Evolutionary conservation across 2,888 invertebrate genomes (phyloP), one percentile per base, ranked within the genome.

Genomic region (Drosophila aldrichi): DNA sequence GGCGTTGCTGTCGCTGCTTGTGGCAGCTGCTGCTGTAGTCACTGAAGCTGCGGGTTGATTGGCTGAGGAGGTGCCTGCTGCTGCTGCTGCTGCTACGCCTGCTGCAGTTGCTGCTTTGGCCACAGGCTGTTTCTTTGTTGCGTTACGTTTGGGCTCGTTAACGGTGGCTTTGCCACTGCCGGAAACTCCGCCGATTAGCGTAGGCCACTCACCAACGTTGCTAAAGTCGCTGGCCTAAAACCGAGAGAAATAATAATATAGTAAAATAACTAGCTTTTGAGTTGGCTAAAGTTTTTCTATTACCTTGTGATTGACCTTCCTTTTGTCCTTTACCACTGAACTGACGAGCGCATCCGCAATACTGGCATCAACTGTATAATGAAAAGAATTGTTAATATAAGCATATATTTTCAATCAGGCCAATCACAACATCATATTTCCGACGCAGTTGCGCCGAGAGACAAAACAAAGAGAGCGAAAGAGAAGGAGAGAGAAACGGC

Each of bases 191-290:
- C 97, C 96, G 80, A 91, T 90, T 40, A 98, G 94, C 81, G 97
- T 96, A 86, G 98, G 98, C 98, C 98, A 98, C 93, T 98, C 98
- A 81, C 96, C 96, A 88, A 96, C 96, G 94, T 97, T 97, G 79
- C 96, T 95, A 93, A 98, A 96, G 93, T 97, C 96, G 92, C 96
- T 96, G 77, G 96, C 96, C 97, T 97, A 29, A 12, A 44, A 34
- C 20, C 9, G 20, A 20, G 1, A 38, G 0, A 10, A 48, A 16
- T 8, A 14, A n/a, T 9, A 14, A 22, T 22, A 22, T 22, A 22
- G 20, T 59, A 4, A 9, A 1, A 14, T 20, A 51, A 51, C 8
- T 9, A 22, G 1, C 0, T 16, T 32, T 25, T 9, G 8, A 59
- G 12, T n/a, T 46, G 8, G 8, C n/a, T 10, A 18, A 40, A 44